These are phyloP conservation scores for Helicoverpa assulta DNA, from an alignment of 2,888 invertebrate species.

Conservation along the genomic window DNA sequence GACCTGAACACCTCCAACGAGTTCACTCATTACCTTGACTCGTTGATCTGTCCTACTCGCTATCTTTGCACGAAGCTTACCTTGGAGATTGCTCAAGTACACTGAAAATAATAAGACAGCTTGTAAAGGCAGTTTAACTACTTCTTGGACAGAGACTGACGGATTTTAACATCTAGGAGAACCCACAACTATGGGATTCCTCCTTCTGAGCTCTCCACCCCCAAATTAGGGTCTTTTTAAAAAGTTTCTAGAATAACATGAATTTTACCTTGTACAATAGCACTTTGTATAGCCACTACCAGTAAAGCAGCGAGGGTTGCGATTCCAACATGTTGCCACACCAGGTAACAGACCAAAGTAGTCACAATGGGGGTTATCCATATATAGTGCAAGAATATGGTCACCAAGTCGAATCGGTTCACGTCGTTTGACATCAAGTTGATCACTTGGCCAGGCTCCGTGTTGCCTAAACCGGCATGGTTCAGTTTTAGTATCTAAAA, in stretches of 20 bases:
- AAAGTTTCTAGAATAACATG: no score
- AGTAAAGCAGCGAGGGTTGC: conserved; percentile 82
- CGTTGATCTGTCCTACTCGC: conserved; percentile 93
- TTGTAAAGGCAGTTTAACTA: background rate
- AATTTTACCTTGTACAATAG: conserved; percentile 87
- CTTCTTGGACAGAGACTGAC: background rate
- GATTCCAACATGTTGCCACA: conserved; percentile 83
- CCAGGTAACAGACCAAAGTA: conserved; percentile 86
- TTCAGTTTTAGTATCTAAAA: conserved; percentile 87
- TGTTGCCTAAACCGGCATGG: conserved; percentile 90
- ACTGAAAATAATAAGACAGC: conserved; percentile 66
- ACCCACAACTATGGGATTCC: no score
- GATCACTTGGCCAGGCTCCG: conserved; percentile 94
- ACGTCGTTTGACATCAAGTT: conserved; percentile 97
- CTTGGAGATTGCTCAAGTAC: conserved; percentile 85
- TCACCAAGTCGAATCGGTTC: conserved; percentile 93
- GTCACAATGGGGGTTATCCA: conserved; percentile 95
- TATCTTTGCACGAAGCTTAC: conserved; percentile 89
- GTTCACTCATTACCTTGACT: conserved; percentile 94
- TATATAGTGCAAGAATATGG: conserved; percentile 93
- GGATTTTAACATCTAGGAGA: background rate
- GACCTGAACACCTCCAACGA: conserved; percentile 94
- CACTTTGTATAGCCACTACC: conserved; percentile 90
- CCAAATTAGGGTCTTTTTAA: no score
- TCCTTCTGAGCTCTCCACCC: no score